Conservation (phyloP, 2,797 vertebrate species). For the Coregonus suidteri region DNA sequence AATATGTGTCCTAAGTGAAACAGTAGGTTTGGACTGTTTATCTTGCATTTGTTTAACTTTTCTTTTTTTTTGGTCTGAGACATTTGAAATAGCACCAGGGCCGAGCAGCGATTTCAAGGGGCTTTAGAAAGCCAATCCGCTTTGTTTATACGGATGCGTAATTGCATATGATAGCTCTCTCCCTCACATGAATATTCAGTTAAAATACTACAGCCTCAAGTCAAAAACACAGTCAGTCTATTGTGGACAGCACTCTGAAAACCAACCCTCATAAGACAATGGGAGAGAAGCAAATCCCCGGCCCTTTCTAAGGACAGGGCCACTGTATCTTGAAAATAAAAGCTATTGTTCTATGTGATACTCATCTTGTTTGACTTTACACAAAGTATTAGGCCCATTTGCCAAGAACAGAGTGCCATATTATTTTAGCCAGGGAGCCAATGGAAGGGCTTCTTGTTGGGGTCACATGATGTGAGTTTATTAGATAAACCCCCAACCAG, state of each 20-base stretch:
- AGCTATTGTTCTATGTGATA: constrained; percentile 29
- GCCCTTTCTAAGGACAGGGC: constrained; percentile 8
- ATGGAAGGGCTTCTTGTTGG: constrained; percentile 12
- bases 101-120: constrained; percentile 36
- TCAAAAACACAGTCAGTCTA: constrained; percentile 25
- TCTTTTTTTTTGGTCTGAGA: constrained; percentile 57
- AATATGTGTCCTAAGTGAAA: constrained; percentile 65
- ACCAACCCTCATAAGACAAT: constrained; percentile 18
- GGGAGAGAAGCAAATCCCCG: background rate
- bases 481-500: constrained; percentile 41
- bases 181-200: constrained; percentile 35
- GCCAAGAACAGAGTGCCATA: constrained; percentile 17
- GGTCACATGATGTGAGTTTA: constrained; percentile 28
- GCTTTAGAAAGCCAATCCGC: constrained; percentile 42
- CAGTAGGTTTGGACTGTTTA: constrained; percentile 58
- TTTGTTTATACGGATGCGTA: constrained; percentile 53
- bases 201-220: constrained; percentile 21
- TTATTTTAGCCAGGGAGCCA: constrained; percentile 21
- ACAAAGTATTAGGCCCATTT: constrained; percentile 40
- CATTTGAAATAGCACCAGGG: constrained; percentile 49
- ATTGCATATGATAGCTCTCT: constrained; percentile 47
- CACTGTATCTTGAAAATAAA: constrained; percentile 30
- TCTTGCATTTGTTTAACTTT: constrained; percentile 56
- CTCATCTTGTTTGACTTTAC: constrained; percentile 40
- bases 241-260: constrained; percentile 27